A percentile compares a stretch with the other conserved stretches of the same genome.
Evolutionary conservation across 2,888 invertebrate genomes (phyloP).

Genomic region (Cheilosia soror): DNA sequence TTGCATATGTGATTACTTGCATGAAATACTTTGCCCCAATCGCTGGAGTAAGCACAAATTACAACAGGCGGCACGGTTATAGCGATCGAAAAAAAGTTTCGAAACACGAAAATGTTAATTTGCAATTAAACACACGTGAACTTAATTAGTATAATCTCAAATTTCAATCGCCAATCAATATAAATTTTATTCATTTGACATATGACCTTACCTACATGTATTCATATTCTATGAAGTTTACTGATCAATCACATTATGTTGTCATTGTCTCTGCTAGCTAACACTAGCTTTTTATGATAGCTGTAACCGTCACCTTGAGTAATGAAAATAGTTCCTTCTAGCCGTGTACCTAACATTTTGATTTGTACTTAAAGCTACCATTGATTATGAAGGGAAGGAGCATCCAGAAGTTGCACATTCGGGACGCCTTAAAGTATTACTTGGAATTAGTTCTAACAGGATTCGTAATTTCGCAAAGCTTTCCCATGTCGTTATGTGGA

Average conservation of each 20-base stretch:
- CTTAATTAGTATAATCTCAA: too few relatives aligned
- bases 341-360: background rate
- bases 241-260: too few relatives aligned
- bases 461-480: slow-evolving; percentile 64
- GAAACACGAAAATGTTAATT: too few relatives aligned
- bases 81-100: too few relatives aligned
- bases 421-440: slow-evolving; percentile 76
- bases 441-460: slow-evolving; percentile 74
- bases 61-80: too few relatives aligned
- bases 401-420: slow-evolving; percentile 63
- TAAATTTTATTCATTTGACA: too few relatives aligned
- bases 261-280: too few relatives aligned
- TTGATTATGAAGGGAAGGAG: slow-evolving; percentile 74
- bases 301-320: background rate
- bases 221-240: too few relatives aligned
- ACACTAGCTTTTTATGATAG: too few relatives aligned
- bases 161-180: too few relatives aligned
- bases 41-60: slow-evolving; percentile 75
- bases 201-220: too few relatives aligned
- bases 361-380: slow-evolving; percentile 74
- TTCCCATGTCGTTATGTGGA: slow-evolving; percentile 75
- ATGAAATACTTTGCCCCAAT: slow-evolving; percentile 78
- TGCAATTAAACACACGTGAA: too few relatives aligned
- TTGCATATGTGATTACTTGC: slow-evolving; percentile 74
- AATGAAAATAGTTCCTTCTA: background rate